These are phyloP conservation scores for Kryptolebias ocellatus DNA, from an alignment of 2,797 vertebrate species.

Conservation along the genomic window DNA sequence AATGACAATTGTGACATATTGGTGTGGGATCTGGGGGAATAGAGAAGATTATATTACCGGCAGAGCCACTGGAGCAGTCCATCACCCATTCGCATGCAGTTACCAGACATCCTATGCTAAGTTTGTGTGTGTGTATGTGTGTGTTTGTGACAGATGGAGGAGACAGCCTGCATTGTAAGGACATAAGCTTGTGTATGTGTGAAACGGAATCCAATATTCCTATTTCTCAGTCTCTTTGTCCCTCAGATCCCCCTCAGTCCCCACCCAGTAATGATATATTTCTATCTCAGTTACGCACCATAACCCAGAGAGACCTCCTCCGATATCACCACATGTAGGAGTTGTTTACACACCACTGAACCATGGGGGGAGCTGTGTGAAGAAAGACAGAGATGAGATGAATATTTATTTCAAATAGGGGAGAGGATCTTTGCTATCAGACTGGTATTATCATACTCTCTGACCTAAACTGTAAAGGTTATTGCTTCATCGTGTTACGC, in stretches of 20 bases:
- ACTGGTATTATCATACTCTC: slow-evolving; percentile 68
- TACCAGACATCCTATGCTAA: slow-evolving; percentile 67
- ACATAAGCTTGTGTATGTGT: slow-evolving; percentile 61
- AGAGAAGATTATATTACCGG: slow-evolving; percentile 77
- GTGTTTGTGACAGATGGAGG: slow-evolving; percentile 60
- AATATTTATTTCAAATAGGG: slow-evolving; percentile 78
- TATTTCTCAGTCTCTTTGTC: slow-evolving; percentile 73
- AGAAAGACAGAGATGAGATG: slow-evolving; percentile 73
- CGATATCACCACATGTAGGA: slow-evolving; percentile 75
- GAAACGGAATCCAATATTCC: slow-evolving; percentile 77
- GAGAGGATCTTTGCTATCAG: slow-evolving; percentile 59
- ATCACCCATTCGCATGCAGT: slow-evolving; percentile 69
- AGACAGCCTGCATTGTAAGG: slow-evolving; percentile 66
- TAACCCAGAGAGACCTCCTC: slow-evolving; percentile 73
- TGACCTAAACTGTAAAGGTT: slow-evolving; percentile 78
- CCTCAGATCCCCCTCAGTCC: slow-evolving; percentile 68
- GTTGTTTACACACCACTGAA: slow-evolving; percentile 80
- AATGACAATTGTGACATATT: slow-evolving; percentile 82
- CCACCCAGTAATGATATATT: slow-evolving; percentile 79
- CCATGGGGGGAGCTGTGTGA: slow-evolving; percentile 58
- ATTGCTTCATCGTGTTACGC: slow-evolving; percentile 74
- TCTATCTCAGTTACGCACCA: slow-evolving; percentile 75
- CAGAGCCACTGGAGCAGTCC: slow-evolving; percentile 72
- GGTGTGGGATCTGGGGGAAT: slow-evolving; percentile 79
- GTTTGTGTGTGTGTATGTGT: slow-evolving; percentile 39